Evolutionary conservation across 2,888 invertebrate genomes (phyloP), one percentile per base, ranked within the genome.

Genomic region (Sinodicranocentrus sp.): DNA sequence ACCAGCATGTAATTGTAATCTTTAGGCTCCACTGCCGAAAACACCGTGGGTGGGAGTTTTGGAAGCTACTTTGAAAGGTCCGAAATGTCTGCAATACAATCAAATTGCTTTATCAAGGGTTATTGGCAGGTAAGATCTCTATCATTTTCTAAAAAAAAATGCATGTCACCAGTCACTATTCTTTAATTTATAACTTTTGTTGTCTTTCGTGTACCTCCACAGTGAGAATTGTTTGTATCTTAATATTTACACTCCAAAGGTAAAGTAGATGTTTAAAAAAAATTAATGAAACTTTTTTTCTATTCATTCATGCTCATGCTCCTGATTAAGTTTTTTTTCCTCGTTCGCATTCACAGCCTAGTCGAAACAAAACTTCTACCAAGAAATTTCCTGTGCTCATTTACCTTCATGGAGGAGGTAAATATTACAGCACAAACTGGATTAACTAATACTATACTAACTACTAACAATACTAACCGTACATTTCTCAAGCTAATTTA

Each of bases 61-160:
- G 0, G 33, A 76, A n/a, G 88, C 86, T 2, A 75, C 57, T 13
- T 57, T 84, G 33, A 85, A 85, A 44, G 85, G 84, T 2, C 72
- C 79, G 6, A 85, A 87, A 71, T 88, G 88, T 54, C 68, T 88
- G 10, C 88, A 88, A 54, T 84, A 85, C 25, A 82, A 84, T 59
- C 79, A 85, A 33, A 33, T 73, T 6, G 54, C 84, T 25, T 21
- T 70, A 1, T 68, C 75, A 2, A 71, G 85, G n/a, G 84, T 87
- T 2, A 59, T 85, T 48, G 88, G 88, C 1, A 75, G 80, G 80
- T 73, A 48, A 43, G 15, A 28, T 3, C 1, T 48, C n/a, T 48
- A 48, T 39, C 39, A n/a, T n/a, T n/a, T n/a, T n/a, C n/a, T n/a
- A n/a, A n/a, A 10, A 21, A 23, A 59, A 25, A 1, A 65, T 33